Evolutionary conservation across 2,888 invertebrate species (phyloP), one percentile per base, ranked within the genome.

Genomic region (Drosophila macrospina): DNA sequence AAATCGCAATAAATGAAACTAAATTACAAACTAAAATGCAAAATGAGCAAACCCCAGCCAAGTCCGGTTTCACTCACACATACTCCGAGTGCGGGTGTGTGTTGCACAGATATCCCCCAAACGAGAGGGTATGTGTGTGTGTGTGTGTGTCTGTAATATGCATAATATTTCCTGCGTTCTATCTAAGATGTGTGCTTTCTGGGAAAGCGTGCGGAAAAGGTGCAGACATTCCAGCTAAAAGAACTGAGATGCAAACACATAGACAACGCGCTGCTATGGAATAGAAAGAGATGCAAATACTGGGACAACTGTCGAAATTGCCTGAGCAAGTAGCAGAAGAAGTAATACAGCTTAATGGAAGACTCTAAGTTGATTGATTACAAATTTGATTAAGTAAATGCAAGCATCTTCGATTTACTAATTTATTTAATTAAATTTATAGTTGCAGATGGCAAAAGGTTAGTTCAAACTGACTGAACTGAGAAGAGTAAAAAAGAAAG

Each of bases 1-100:
- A 88, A 87, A 89, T 89, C 85, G 87, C 84, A 88, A 89, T 89
- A 87, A 87, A 89, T 86, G 86, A 88, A 88, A 88, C 86, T 89
- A 89, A 86, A 86, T 86, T 86, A 86, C 86, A 89, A 86, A 89
- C 85, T 85, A 85, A 85, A 85, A 85, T 85, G 85, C 85, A 89
- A 85, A 85, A 89, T 85, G 89, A 89, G 85, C 88, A 72, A 65
- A 71, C 70, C 13, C 41, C 48, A 34, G n/a, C 42, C 51, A 39
- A 16, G 13, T 50, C 59, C 56, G 15, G 36, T 47, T 26, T 28
- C 28, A 26, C 15, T 26, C 16, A 4, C 26, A 6, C 44, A 44
- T 42, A 48, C 47, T 24, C 47, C n/a, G 42, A 36, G 62, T 56
- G 78, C 55, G 74, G 74, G 74, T 60, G 78, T 57, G n/a, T 57